Conservation (phyloP, 2,113 vertebrate genomes). For the Raphicerus campestris region DNA sequence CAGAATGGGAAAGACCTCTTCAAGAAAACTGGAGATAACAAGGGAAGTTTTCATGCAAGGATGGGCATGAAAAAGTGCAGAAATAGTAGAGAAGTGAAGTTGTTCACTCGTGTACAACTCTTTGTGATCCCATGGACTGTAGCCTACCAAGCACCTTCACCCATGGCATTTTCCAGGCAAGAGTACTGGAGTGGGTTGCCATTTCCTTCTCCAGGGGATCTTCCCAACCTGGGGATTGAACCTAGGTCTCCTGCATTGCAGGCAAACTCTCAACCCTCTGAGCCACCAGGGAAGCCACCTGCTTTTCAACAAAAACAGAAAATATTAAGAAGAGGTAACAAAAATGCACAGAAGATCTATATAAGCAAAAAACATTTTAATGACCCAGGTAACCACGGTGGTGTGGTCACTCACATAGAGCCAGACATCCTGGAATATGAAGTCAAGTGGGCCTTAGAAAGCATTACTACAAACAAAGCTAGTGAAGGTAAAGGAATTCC, state of each 20-base stretch:
- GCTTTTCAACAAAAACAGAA: not conserved
- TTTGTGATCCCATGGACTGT: not conserved
- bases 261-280: not conserved
- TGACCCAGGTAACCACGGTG: not conserved
- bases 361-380: not conserved
- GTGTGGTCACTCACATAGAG: not conserved
- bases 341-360: not conserved
- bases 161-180: not conserved
- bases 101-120: not conserved
- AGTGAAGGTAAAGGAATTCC: not conserved
- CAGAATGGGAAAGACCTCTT: not conserved
- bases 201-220: not conserved
- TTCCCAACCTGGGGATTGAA: not conserved
- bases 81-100: not conserved
- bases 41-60: not conserved
- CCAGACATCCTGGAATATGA: not conserved
- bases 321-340: not conserved
- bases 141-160: not conserved
- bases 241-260: not conserved
- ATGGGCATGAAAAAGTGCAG: not conserved
- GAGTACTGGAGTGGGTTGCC: not conserved
- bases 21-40: not conserved
- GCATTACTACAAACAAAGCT: not conserved
- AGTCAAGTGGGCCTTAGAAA: not conserved
- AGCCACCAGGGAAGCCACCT: not conserved